Evolutionary conservation across 2,113 vertebrate species (phyloP).

Genomic region (Xerus inauris): DNA sequence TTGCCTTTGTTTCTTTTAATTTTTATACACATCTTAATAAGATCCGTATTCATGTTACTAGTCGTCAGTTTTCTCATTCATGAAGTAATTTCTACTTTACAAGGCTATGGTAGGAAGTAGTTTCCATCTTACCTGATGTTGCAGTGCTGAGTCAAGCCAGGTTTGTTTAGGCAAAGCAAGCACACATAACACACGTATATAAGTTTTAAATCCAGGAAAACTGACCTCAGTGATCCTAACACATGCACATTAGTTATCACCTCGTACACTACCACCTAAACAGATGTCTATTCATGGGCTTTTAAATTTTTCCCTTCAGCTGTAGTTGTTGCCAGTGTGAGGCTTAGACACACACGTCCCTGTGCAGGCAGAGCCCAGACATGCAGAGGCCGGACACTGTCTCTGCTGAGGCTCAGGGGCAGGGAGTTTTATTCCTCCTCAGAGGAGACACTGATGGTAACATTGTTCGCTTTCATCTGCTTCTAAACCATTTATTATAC

Average conservation of each 20-base stretch:
- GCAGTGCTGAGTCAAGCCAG: not conserved
- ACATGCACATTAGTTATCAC: not conserved
- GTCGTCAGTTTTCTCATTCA: not conserved
- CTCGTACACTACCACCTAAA: not conserved
- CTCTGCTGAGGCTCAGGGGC: too few species aligned
- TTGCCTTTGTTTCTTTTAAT: not conserved
- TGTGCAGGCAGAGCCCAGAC: too few species aligned
- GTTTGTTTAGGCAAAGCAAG: not conserved
- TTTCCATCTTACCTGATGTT: not conserved
- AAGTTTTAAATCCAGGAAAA: not conserved
- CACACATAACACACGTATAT: not conserved
- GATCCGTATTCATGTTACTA: not conserved
- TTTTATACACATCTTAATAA: not conserved
- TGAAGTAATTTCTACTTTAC: not conserved
- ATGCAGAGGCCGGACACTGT: not conserved
- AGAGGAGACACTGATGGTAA: not conserved
- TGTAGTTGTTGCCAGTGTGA: too few species aligned
- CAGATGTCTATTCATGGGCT: not conserved
- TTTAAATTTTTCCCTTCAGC: not conserved
- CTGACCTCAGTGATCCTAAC: not conserved
- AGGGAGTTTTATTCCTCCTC: not conserved
- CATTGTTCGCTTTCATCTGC: not conserved
- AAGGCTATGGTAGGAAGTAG: not conserved
- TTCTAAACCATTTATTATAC: not conserved
- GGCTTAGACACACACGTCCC: not conserved